Base-by-base conservation (phyloP, 2,797 vertebrate species). In the Otus scops region DNA sequence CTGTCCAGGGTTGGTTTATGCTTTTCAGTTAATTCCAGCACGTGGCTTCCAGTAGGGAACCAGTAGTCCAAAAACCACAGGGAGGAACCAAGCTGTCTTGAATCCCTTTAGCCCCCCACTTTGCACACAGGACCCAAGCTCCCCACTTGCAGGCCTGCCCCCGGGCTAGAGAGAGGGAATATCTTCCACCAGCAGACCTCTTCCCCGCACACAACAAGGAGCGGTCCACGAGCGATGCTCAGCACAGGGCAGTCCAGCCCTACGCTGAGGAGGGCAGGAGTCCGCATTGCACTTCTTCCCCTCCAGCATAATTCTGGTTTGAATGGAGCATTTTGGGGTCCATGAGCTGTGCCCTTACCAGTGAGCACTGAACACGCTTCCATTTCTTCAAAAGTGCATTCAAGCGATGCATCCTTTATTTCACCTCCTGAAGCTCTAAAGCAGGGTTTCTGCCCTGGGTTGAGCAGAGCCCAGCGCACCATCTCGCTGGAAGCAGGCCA, bases 401-500 rank as follows among this genome's bases (percentile, higher is more conserved):
- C 39, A 54, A 54, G 36, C 11, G 38, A 51, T 24, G 28, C 15
- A 56, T 38, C 68, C 56, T 95, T 85, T 71, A 60, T 76, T 88
- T 90, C 63, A 50, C n/a, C 74, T 79, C 63, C 63, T 45, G 60
- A 79, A 87, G 83, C 82, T 65, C 67, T 56, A 76, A 63, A 50
- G 74, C 67, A 80, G 50, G 67, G 48, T 51, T 82, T 74, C 70
- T 57, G 83, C 54, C 67, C 73, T 32, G 59, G 43, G 56, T 3
- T 14, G 32, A 64, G 77, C 3, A 1, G 18, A 88, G 73, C 43
- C n/a, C 85, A 76, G 80, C 2, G 0, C 0, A 0, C 51, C 80
- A 60, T 32, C 36, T 63, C 0, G 1, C 71, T 97, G 96, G 96
- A 96, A 84, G 69, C 50, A 26, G 38, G 92, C 96, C 92, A 93